Conservation (phyloP, 2,113 vertebrate species). For the Carlito syrichta region DNA sequence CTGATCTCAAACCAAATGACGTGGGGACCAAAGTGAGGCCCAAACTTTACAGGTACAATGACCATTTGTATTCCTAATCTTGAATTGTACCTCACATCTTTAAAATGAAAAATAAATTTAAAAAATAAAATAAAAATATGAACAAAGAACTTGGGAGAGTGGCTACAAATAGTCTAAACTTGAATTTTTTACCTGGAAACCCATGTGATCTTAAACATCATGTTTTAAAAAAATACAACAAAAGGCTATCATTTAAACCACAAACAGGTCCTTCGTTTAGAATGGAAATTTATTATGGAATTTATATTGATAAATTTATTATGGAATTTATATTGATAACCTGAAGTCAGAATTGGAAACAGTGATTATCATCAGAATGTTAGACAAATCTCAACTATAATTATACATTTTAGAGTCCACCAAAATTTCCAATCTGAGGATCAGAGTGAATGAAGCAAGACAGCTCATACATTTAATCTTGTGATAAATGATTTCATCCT, state of each 20-base stretch:
- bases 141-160: not conserved
- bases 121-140: not conserved
- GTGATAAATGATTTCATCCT: constrained; percentile 55
- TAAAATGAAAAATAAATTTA: too few relatives aligned
- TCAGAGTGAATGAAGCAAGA: constrained; percentile 44
- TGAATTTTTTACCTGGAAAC: not conserved
- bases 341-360: not conserved
- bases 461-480: constrained; percentile 17
- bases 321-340: not conserved
- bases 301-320: not conserved
- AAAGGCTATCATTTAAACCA: not conserved
- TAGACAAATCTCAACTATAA: constrained; percentile 25
- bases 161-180: not conserved
- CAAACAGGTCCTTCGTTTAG: not conserved
- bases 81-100: too few relatives aligned
- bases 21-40: too few relatives aligned
- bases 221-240: not conserved
- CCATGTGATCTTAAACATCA: not conserved
- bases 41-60: too few relatives aligned
- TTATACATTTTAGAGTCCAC: constrained; percentile 35
- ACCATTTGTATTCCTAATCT: too few relatives aligned
- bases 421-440: not conserved
- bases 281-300: not conserved
- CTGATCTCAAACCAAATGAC: too few relatives aligned
- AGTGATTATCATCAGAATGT: not conserved